phyloP scores from a whole-genome alignment of 2,888 invertebrate species.

The Pammene aurita region DNA sequence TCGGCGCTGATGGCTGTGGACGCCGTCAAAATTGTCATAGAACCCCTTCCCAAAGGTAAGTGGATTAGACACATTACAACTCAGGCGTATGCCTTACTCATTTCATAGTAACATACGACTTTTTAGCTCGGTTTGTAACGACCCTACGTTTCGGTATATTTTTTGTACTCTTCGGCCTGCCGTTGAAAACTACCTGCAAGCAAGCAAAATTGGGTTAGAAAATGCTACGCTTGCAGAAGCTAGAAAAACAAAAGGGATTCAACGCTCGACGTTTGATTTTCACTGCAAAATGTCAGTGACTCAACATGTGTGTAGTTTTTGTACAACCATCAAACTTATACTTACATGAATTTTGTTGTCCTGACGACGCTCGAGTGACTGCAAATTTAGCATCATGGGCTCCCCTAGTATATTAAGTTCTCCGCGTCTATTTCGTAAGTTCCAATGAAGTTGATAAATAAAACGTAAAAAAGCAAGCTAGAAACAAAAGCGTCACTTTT shows the following conservation, averaged over 20 bases:
- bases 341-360: too few species aligned
- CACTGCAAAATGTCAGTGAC: neutral
- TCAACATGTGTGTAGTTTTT: neutral
- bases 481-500: slow-evolving; percentile 59
- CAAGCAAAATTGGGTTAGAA: slow-evolving; percentile 15
- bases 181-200: neutral
- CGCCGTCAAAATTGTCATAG: slow-evolving; percentile 78
- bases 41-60: slow-evolving; percentile 81
- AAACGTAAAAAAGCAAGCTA: slow-evolving; percentile 34
- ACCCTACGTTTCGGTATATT: neutral
- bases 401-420: neutral
- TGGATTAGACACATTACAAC: slow-evolving; percentile 33
- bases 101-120: neutral
- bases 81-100: neutral
- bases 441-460: slow-evolving; percentile 14
- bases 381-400: too few species aligned
- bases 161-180: neutral
- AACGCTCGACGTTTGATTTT: slow-evolving; percentile 9
- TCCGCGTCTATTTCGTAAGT: slow-evolving; percentile 20
- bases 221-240: neutral
- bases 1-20: slow-evolving; percentile 64
- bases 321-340: neutral
- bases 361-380: too few species aligned
- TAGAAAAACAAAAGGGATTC: slow-evolving; percentile 12
- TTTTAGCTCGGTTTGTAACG: neutral